phyloP scores from a whole-genome alignment of 1,140 invertebrate species.

The Drosophila eugracilis region DNA sequence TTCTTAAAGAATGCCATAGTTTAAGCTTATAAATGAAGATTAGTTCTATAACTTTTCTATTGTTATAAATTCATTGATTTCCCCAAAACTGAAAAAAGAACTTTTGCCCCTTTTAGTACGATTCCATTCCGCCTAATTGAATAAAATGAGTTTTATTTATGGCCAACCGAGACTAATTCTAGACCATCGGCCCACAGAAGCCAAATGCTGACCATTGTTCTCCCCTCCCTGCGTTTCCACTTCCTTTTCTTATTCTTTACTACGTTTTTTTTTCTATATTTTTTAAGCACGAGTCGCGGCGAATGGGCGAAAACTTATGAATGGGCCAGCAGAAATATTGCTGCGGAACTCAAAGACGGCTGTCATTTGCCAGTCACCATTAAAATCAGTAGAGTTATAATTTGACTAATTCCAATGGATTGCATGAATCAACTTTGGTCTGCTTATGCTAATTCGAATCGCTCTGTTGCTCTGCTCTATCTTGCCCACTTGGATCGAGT shows the following conservation, averaged over 20 bases:
- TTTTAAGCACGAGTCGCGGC: constrained; percentile 31
- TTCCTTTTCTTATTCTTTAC: constrained; percentile 43
- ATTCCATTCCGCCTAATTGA: constrained; percentile 38
- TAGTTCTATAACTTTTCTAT: background rate
- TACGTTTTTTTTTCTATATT: no score
- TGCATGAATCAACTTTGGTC: constrained; percentile 64
- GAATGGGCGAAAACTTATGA: constrained; percentile 46
- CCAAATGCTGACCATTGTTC: constrained; percentile 42
- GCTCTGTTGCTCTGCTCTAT: constrained; percentile 20
- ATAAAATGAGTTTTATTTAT: constrained; percentile 40
- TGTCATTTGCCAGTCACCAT: constrained; percentile 47
- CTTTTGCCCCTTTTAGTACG: constrained; percentile 4
- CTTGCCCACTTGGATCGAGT: constrained; percentile 37
- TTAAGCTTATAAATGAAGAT: background rate
- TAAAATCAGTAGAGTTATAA: constrained; percentile 71
- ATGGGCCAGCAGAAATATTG: constrained; percentile 31
- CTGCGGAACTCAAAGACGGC: constrained; percentile 19
- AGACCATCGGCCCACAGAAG: constrained; percentile 34
- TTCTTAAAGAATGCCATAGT: background rate
- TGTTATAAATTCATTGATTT: no score
- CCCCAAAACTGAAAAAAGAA: no score
- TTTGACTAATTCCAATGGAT: constrained; percentile 75
- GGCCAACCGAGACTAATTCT: constrained; percentile 39
- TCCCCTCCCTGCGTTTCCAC: constrained; percentile 17
- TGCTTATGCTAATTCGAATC: constrained; percentile 74